These are phyloP conservation scores for Conistra vaccinii DNA, from an alignment of 2,888 invertebrate species.

Conservation along the genomic window DNA sequence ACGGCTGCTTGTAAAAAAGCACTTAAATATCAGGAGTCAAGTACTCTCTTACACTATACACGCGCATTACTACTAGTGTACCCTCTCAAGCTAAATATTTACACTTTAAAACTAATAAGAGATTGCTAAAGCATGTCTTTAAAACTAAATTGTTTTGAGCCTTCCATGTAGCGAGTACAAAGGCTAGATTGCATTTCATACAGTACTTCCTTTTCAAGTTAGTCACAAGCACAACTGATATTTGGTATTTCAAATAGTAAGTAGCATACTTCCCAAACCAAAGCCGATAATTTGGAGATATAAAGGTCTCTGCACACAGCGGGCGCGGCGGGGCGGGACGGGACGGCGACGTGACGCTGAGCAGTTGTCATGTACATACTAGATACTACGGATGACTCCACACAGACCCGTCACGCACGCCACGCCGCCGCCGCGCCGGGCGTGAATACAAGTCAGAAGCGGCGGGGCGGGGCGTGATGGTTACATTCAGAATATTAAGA, in stretches of 20 bases:
- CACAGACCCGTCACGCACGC: too few species aligned
- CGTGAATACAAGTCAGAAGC: too few species aligned
- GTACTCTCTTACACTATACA: constrained; percentile 74
- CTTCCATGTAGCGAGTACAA: constrained; percentile 27
- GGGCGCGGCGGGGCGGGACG: too few species aligned
- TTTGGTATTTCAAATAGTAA: constrained; percentile 68
- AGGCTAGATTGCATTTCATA: constrained; percentile 43
- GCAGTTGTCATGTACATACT: too few species aligned
- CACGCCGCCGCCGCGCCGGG: too few species aligned
- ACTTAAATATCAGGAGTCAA: constrained; percentile 80
- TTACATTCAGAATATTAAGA: too few species aligned
- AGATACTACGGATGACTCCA: too few species aligned
- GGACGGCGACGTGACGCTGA: too few species aligned
- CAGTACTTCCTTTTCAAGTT: constrained; percentile 46
- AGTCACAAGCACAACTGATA: constrained; percentile 61
- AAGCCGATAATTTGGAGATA: constrained; percentile 10
- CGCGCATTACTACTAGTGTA: constrained; percentile 37
- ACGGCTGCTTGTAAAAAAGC: constrained; percentile 73
- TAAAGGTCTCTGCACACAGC: too few species aligned
- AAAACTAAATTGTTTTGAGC: constrained; percentile 45
- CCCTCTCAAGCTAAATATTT: constrained; percentile 64
- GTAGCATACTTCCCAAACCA: constrained; percentile 35
- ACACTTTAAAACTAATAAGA: constrained; percentile 62
- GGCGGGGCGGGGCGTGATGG: too few species aligned
- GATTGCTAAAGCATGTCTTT: constrained; percentile 52